phyloP scores from a whole-genome alignment of 1,140 invertebrate species.

The Apis laboriosa region DNA sequence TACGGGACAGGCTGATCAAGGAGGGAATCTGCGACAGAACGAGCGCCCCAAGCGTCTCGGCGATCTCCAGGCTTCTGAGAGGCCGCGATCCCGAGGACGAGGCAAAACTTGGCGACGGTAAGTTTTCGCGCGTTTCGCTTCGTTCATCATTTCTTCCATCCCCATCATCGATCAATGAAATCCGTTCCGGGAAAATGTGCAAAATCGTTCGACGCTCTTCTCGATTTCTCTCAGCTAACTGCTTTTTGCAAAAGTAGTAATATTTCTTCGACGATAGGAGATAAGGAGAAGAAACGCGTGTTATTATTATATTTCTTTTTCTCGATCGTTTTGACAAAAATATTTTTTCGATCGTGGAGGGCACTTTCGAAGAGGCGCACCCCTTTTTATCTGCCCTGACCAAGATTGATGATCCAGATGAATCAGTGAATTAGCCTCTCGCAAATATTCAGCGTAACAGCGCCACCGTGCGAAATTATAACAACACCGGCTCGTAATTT shows the following conservation, averaged over 20 bases:
- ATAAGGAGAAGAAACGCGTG: no score
- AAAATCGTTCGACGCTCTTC: no score
- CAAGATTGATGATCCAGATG: conserved; percentile 61
- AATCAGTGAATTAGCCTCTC: conserved; percentile 53
- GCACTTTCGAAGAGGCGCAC: neutral
- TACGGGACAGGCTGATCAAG: conserved; percentile 90
- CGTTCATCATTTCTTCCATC: neutral
- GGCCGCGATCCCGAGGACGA: conserved; percentile 86
- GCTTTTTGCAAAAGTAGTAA: no score
- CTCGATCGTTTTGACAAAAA: conserved; percentile 17
- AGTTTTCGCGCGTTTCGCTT: conserved; percentile 48
- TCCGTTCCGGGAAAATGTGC: neutral
- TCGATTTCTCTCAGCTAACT: no score
- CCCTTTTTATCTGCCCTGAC: conserved; percentile 41
- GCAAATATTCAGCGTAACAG: conserved; percentile 36
- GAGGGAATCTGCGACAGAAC: conserved; percentile 91
- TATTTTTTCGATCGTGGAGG: conserved; percentile 20
- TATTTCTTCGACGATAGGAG: no score
- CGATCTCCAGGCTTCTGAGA: conserved; percentile 91
- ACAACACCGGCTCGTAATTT: conserved; percentile 52
- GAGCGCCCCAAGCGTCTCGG: conserved; percentile 90
- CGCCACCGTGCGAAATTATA: conserved; percentile 57
- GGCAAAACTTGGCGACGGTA: conserved; percentile 77
- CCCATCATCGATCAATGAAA: no score
- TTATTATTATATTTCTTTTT: neutral